Percentiles rank a stretch among this genome's conserved stretches.
Conservation (phyloP, 92 coral and sea anemone species). For the Nematostella vectensis region DNA sequence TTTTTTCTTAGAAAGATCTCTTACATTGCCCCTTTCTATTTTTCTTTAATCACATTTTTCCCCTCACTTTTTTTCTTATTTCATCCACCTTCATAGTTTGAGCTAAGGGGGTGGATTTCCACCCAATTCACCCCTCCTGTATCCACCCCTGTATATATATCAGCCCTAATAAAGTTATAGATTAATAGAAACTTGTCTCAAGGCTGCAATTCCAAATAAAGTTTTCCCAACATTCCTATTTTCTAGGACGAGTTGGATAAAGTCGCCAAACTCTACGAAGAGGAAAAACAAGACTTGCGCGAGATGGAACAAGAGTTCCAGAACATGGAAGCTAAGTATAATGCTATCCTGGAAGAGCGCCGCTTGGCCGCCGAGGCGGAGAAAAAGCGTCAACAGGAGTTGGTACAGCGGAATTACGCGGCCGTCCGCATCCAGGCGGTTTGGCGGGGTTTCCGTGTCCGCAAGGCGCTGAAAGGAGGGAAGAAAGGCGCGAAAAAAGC, state of each 20-base stretch:
- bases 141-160: no score
- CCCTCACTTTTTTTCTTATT: no score
- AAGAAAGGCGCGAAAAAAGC: constrained; percentile 64
- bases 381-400: constrained; percentile 36
- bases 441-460: constrained; percentile 66
- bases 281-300: constrained; percentile 64
- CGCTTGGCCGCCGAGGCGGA: constrained; percentile 63
- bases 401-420: constrained; percentile 32
- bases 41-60: not conserved
- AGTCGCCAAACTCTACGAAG: constrained; percentile 60
- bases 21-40: not conserved
- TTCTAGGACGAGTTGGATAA: constrained; percentile 78
- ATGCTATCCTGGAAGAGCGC: constrained; percentile 77
- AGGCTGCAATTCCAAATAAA: no score
- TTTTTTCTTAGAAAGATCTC: no score
- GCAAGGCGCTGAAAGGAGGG: constrained; percentile 34
- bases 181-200: no score
- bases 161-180: no score
- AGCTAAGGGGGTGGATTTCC: no score
- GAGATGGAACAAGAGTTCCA: constrained; percentile 58
- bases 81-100: no score
- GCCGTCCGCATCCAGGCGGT: constrained; percentile 53
- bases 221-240: no score
- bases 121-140: no score
- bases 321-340: constrained; percentile 55